Base-by-base conservation (phyloP, 2,113 vertebrate genomes). In the Strigops habroptila region DNA sequence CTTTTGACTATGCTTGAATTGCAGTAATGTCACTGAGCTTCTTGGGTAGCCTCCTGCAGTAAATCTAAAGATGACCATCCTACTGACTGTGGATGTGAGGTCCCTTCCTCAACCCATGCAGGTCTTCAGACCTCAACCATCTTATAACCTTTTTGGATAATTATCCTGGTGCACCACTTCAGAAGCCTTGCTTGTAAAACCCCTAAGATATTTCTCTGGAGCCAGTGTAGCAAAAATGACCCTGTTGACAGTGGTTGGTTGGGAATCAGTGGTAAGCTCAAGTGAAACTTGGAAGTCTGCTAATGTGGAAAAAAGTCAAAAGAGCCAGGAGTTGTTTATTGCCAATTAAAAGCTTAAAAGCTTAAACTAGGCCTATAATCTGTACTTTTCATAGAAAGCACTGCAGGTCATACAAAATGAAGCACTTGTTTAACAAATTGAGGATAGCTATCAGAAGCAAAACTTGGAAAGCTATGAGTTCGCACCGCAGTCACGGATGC, bases 331-430 rank as follows among this genome's bases (percentile, higher is more conserved):
- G 57, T 55, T 92, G 74, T 82, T 95, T 88, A 82, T 78, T 84
- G 86, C 69, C 77, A 94, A 95, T 91, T 96, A 88, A 94, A 94
- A 94, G 86, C 60, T 91, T 94, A 91, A 91, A 93, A 86, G 68
- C 76, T 97, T 92, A 95, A 88, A 81, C 48, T 53, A 93, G 93
- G 76, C 60, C 57, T 76, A 28, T 84, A 92, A 93, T 82, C 88
- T 92, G 73, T 65, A 82, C 83, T 92, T 91, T 76, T 84, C 2
- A 0, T 65, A 51, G 86, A 52, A 92, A 93, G 12, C 57, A 60
- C 68, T 75, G 30, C 55, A 73, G 41, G 62, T 76, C 65, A 51
- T 37, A 60, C 18, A n/a, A 88, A 95, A 84, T 37, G 15, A 89
- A 92, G 27, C 22, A 41, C 39, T 90, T 88, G 51, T 88, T 88